Conservation (phyloP, 2,113 vertebrate species). For the Alethe castanea region DNA sequence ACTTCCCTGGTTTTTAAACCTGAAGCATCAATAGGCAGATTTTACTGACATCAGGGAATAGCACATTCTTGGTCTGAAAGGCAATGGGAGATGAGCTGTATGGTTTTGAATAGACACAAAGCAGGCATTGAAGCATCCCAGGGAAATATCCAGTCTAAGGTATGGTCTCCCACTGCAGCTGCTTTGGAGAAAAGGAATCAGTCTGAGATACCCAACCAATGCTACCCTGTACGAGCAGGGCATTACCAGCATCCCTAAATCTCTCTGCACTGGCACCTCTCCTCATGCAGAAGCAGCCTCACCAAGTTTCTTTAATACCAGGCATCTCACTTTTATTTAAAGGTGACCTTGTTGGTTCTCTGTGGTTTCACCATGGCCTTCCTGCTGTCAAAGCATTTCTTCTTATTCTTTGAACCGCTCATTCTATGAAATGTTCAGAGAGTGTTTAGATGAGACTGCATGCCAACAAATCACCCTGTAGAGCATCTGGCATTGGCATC, state of each 20-base stretch:
- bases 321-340: background rate
- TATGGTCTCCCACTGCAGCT: background rate
- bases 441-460: background rate
- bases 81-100: background rate
- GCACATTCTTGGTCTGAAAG: conserved; percentile 1
- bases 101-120: background rate
- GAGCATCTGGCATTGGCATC: background rate
- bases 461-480: background rate
- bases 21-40: background rate
- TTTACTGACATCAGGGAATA: background rate
- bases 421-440: background rate
- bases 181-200: background rate
- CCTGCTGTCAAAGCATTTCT: background rate
- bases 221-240: accelerated
- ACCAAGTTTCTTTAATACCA: background rate
- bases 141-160: background rate
- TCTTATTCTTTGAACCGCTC: background rate
- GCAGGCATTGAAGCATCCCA: background rate
- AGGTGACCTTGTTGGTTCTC: background rate
- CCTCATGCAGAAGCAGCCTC: background rate
- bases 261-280: background rate
- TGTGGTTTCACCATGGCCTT: background rate
- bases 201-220: background rate
- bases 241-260: background rate
- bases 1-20: background rate